Conservation (phyloP, 2,113 vertebrate species). For the Cisticola juncidis region DNA sequence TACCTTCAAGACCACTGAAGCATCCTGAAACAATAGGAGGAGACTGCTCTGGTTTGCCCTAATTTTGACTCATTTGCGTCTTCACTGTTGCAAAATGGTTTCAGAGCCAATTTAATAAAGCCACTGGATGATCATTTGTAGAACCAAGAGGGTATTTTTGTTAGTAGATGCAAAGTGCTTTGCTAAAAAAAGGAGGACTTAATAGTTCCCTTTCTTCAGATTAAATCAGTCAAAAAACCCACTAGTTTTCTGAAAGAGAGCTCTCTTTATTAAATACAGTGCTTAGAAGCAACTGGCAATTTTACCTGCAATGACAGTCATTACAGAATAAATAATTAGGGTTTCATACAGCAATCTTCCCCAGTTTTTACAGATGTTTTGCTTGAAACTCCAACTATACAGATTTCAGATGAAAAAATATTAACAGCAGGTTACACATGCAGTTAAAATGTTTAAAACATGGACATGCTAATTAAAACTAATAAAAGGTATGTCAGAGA, state of each 20-base stretch:
- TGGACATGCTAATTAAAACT: background rate
- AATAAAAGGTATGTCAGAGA: background rate
- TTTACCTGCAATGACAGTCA: background rate
- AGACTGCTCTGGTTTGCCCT: background rate
- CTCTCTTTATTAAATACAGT: background rate
- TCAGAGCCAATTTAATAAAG: background rate
- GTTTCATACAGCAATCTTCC: background rate
- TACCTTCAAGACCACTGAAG: background rate
- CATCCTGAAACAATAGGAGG: background rate
- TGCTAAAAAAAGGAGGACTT: background rate
- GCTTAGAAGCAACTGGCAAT: background rate
- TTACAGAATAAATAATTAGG: conserved; percentile 13
- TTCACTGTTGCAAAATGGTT: background rate
- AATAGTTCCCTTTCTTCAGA: background rate
- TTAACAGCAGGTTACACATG: background rate
- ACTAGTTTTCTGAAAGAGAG: background rate
- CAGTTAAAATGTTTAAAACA: background rate
- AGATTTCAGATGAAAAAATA: background rate
- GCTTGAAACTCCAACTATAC: background rate
- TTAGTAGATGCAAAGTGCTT: background rate
- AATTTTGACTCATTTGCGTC: background rate
- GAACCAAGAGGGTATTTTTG: background rate
- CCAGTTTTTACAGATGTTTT: background rate
- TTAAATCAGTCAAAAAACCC: background rate
- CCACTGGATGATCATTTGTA: background rate